Evolutionary conservation across 2,888 invertebrate genomes (phyloP), one percentile per base, ranked within the genome.

Genomic region (Sericinus montela): DNA sequence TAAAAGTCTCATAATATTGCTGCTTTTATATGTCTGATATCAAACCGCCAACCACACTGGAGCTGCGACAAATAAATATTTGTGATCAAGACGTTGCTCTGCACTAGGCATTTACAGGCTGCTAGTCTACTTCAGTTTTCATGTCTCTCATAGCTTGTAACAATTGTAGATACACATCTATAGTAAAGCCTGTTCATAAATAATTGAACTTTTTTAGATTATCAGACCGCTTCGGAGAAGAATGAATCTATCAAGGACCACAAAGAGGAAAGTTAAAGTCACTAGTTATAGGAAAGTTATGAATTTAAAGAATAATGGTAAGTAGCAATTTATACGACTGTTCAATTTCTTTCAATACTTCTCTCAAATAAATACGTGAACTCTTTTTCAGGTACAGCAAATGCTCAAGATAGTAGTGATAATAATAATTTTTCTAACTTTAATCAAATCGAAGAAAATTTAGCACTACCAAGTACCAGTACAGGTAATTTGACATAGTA

Each of bases 401-500:
- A 69, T 51, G 67, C 69, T 51, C 78, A 78, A 57, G 79, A 82
- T 51, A 79, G 73, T 61, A 75, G 73, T 60, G 74, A 77, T 68
- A 77, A 70, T 51, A 79, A 73, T 54, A 70, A 72, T 60, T 74
- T 71, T 60, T 55, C 68, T 9, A 75, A 67, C 56, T 67, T 75
- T 30, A 69, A 75, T 30, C 72, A 72, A 52, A 69, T 70, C 45
- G 82, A 89, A 13, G 88, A 87, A 45, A 88, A 90, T 57, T 70
- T 91, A 60, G 91, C 92, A 56, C 82, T 91, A 55, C 93, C 93
- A 10, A 93, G 93, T 66, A 93, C 93, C 38, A 93, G 93, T 63
- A 92, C 93, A 61, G 93, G 93, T 69, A 69, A 29, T 10, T 11
- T 32, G 6, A 13, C 5, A 1, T 32, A 4, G n/a, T n/a, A n/a